Percentiles rank a stretch among this genome's conserved stretches.
phyloP scores from a whole-genome alignment of 2,888 invertebrate genomes.

The Apamea sordens region DNA sequence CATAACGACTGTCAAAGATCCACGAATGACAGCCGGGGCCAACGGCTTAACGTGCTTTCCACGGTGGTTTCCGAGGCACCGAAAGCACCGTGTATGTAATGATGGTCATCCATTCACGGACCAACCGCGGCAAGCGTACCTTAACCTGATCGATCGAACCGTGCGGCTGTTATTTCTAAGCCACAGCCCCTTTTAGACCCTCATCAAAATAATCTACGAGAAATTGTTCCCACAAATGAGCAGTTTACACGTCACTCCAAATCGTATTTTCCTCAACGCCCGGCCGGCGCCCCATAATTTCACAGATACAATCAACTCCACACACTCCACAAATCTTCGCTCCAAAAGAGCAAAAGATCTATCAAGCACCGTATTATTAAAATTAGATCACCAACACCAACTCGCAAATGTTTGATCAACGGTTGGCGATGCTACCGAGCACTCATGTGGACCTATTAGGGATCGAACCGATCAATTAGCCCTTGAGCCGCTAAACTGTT shows the following conservation, averaged over 20 bases:
- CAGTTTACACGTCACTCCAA: neutral
- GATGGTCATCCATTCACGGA: too few species aligned
- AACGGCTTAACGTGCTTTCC: too few species aligned
- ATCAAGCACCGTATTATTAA: slow-evolving; percentile 20
- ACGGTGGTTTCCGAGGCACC: too few species aligned
- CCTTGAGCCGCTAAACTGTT: slow-evolving; percentile 30
- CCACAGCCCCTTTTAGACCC: too few species aligned
- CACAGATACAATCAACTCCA: slow-evolving; percentile 1
- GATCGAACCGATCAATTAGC: slow-evolving; percentile 30
- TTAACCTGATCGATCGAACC: too few species aligned
- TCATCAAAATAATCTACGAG: slow-evolving; percentile 9
- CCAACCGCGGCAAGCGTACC: too few species aligned
- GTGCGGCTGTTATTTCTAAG: too few species aligned
- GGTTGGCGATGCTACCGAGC: slow-evolving; percentile 25
- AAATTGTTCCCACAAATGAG: neutral
- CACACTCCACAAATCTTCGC: slow-evolving; percentile 2
- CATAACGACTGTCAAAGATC: too few species aligned
- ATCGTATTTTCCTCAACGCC: slow-evolving; percentile 8
- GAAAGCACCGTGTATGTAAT: too few species aligned
- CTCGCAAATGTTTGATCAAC: slow-evolving; percentile 45
- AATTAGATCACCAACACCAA: slow-evolving; percentile 32
- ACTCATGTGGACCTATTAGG: slow-evolving; percentile 34
- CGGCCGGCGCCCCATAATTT: slow-evolving; percentile 1
- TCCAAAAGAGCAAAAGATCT: slow-evolving; percentile 15
- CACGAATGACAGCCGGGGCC: too few species aligned